phyloP scores from a whole-genome alignment of 2,797 vertebrate genomes.

The Macropus fuliginosus region DNA sequence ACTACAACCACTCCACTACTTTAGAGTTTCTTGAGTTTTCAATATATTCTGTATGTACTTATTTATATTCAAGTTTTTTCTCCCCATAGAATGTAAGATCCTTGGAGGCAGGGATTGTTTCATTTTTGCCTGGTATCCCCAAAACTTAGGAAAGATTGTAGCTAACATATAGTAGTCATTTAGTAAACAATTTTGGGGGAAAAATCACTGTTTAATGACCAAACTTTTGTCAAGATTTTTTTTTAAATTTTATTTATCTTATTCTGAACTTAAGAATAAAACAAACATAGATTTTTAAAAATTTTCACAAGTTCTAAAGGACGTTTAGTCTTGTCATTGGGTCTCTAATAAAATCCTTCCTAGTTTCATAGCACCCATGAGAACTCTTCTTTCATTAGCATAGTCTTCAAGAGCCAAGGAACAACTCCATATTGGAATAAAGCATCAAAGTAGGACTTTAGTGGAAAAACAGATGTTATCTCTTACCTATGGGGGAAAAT shows the following conservation, averaged over 20 bases:
- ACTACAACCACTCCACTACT: neutral
- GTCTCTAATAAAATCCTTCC: neutral
- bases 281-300: neutral
- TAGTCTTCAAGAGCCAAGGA: neutral
- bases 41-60: neutral
- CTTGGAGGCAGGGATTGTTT: neutral
- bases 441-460: neutral
- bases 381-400: neutral
- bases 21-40: neutral
- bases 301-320: neutral
- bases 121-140: neutral
- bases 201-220: neutral
- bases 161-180: neutral
- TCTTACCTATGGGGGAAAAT: neutral
- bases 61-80: neutral
- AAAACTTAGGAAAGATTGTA: neutral
- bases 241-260: neutral
- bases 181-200: neutral
- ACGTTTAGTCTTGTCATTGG: neutral
- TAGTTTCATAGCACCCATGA: neutral
- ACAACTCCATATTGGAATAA: neutral
- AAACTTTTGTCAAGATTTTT: neutral
- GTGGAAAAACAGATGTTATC: neutral
- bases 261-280: neutral
- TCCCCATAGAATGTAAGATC: neutral